phyloP scores from a whole-genome alignment of 2,888 invertebrate genomes.

The Drosophila eohydei region DNA sequence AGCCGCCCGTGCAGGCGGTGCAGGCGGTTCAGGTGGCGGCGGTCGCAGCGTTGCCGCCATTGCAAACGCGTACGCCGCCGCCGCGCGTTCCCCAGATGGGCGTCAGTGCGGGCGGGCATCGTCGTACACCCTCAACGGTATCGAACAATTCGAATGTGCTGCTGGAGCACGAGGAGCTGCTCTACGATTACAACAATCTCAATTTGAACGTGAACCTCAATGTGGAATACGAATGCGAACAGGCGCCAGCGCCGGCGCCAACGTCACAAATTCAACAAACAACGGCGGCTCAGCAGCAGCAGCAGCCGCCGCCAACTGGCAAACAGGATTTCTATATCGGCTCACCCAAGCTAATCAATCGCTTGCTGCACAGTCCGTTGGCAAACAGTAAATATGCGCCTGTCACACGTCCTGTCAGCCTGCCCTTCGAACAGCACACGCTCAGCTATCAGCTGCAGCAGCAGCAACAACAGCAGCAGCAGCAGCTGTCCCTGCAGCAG shows the following conservation, averaged over 20 bases:
- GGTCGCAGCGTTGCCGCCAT: constrained; percentile 37
- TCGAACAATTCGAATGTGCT: constrained; percentile 85
- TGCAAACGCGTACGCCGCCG: constrained; percentile 81
- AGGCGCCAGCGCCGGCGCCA: background rate
- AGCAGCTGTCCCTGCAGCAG: constrained; percentile 8
- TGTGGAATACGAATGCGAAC: constrained; percentile 52
- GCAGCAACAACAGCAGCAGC: constrained; percentile 12
- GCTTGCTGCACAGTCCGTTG: constrained; percentile 75
- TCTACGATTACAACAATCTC: constrained; percentile 81
- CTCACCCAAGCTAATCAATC: constrained; percentile 79
- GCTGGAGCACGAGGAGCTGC: constrained; percentile 84
- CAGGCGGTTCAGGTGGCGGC: constrained; percentile 45
- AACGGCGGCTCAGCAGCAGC: background rate
- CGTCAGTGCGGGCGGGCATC: constrained; percentile 86
- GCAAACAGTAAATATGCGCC: constrained; percentile 67
- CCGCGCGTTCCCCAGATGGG: constrained; percentile 85
- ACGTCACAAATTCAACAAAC: background rate
- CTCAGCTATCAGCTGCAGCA: constrained; percentile 50
- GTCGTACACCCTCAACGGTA: constrained; percentile 92
- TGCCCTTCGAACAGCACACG: constrained; percentile 85
- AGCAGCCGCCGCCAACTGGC: constrained; percentile 58
- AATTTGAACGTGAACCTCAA: constrained; percentile 65
- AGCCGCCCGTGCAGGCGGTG: constrained; percentile 56
- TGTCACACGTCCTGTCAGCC: constrained; percentile 82
- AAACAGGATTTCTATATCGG: constrained; percentile 81